phyloP scores from a whole-genome alignment of 2,113 vertebrate genomes.

The Anarrhichthys ocellatus region DNA sequence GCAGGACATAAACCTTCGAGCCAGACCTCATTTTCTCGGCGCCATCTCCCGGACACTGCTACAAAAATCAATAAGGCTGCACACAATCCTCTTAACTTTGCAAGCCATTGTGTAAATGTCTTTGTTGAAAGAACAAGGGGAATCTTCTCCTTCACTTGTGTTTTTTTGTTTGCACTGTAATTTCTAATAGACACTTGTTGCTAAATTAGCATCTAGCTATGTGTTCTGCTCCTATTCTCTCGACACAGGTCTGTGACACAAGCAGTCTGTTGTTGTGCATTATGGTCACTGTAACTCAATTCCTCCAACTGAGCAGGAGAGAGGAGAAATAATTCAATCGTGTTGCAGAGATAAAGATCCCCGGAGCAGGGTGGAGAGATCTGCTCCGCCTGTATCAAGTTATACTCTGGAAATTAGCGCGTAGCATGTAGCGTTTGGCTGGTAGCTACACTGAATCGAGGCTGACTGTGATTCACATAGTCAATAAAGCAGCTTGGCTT shows the following conservation, averaged over 20 bases:
- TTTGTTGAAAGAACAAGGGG: constrained; percentile 56
- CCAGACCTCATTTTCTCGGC: constrained; percentile 84
- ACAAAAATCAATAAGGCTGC: constrained; percentile 82
- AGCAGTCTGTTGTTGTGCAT: constrained; percentile 84
- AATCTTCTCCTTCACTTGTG: constrained; percentile 50
- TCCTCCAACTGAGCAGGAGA: constrained; percentile 89
- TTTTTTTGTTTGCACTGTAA: constrained; percentile 35
- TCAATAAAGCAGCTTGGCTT: constrained; percentile 73
- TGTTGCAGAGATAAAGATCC: constrained; percentile 91
- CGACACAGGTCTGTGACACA: constrained; percentile 56
- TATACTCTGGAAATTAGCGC: constrained; percentile 87
- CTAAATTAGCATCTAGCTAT: constrained; percentile 62
- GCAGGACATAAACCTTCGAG: constrained; percentile 83
- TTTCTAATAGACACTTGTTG: constrained; percentile 33
- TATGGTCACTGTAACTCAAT: constrained; percentile 92
- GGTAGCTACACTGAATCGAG: constrained; percentile 65
- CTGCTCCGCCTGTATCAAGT: constrained; percentile 84
- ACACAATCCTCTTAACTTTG: constrained; percentile 76
- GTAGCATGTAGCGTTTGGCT: constrained; percentile 70
- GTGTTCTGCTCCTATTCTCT: constrained; percentile 41
- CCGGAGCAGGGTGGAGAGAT: constrained; percentile 88
- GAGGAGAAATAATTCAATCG: constrained; percentile 95
- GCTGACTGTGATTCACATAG: constrained; percentile 71
- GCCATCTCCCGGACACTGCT: constrained; percentile 79
- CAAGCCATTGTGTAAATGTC: constrained; percentile 72